Conservation (phyloP, 35 echinoderm and acorn worm species). For the Nesometra sesokonis region DNA sequence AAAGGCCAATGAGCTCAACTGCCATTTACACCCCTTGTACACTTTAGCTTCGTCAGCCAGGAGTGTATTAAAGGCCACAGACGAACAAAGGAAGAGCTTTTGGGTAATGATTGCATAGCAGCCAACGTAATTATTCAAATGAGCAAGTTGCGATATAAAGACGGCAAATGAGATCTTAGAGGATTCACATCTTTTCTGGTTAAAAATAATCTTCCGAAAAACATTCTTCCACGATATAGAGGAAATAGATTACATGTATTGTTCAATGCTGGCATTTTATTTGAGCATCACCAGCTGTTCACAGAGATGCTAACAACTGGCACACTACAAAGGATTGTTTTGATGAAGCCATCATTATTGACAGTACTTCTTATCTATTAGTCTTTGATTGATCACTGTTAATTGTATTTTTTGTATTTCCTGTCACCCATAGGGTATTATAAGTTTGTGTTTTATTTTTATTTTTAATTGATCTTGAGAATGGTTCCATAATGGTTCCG, state of each 20-base stretch:
- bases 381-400: too few relatives aligned
- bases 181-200: constrained; percentile 9
- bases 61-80: not conserved
- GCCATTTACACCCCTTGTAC: constrained; percentile 26
- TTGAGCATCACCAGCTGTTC: too few relatives aligned
- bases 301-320: not conserved
- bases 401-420: too few relatives aligned
- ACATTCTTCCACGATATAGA: constrained; percentile 9
- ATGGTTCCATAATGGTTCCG: too few relatives aligned
- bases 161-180: constrained; percentile 30
- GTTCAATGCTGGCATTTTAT: too few relatives aligned
- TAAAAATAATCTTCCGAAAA: not conserved
- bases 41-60: not conserved
- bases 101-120: constrained; percentile 6
- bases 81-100: too few relatives aligned
- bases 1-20: constrained; percentile 20
- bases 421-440: too few relatives aligned
- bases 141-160: constrained; percentile 21
- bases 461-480: too few relatives aligned
- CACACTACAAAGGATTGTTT: not conserved
- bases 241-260: not conserved
- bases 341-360: too few relatives aligned
- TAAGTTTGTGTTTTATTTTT: too few relatives aligned
- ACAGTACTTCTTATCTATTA: too few relatives aligned
- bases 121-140: constrained; percentile 10